Percentiles rank a stretch among this genome's conserved stretches.
Evolutionary conservation across 2,113 vertebrate genomes (phyloP).

Genomic region (Atractosteus spatula): DNA sequence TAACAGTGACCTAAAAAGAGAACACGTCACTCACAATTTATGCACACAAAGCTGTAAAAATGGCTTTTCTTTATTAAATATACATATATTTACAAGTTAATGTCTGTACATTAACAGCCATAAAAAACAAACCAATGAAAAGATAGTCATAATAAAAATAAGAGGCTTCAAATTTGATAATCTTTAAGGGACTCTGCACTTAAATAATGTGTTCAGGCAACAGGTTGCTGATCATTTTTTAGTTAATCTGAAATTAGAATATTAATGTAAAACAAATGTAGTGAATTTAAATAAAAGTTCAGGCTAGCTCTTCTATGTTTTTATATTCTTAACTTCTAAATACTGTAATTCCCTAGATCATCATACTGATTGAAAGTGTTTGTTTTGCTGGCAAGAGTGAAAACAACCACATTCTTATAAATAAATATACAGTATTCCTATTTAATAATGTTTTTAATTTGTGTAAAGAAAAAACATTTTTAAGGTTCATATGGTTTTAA

Average conservation of each 20-base stretch:
- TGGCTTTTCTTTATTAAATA: slow-evolving; percentile 83
- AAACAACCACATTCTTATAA: too few relatives aligned
- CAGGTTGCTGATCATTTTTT: not conserved
- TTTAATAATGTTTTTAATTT: too few relatives aligned
- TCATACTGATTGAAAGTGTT: too few relatives aligned
- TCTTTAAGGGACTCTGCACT: slow-evolving; percentile 23
- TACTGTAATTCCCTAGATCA: too few relatives aligned
- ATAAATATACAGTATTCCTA: too few relatives aligned
- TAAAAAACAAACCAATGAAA: slow-evolving; percentile 81
- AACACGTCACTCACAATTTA: slow-evolving; percentile 45
- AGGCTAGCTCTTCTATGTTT: too few relatives aligned
- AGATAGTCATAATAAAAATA: slow-evolving; percentile 60
- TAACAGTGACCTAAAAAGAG: slow-evolving; percentile 29
- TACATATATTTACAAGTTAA: slow-evolving; percentile 84
- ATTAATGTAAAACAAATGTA: not conserved
- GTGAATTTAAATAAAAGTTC: not conserved
- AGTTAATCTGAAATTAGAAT: not conserved
- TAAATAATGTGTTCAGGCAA: slow-evolving; percentile 25
- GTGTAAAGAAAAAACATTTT: too few relatives aligned
- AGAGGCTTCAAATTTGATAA: slow-evolving; percentile 36
- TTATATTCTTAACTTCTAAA: too few relatives aligned
- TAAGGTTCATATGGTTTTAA: too few relatives aligned
- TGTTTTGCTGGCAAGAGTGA: too few relatives aligned
- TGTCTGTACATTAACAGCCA: slow-evolving; percentile 81
- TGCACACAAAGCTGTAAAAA: slow-evolving; percentile 80